Evolutionary conservation across 2,888 invertebrate genomes (phyloP), one percentile per base, ranked within the genome.

Genomic region (Pollenia labialis): DNA sequence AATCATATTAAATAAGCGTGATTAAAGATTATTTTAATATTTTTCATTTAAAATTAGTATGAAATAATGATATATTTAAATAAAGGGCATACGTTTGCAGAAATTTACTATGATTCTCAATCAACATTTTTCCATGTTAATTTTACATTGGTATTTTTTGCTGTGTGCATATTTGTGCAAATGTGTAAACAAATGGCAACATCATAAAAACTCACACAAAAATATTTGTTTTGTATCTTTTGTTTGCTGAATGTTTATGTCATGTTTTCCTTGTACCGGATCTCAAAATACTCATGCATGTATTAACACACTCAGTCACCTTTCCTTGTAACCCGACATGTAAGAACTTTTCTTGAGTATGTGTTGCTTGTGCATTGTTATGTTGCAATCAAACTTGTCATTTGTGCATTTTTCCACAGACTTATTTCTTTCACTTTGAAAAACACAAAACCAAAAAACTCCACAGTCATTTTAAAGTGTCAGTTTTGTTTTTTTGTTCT

Each of bases 321-420:
- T 46, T 23, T 64, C n/a, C 81, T 42, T 66, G 23, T 18, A 52
- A 18, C 58, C 50, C 50, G 52, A 44, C 23, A 52, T 62, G 44
- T 60, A n/a, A 71, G 44, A 40, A 12, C n/a, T 58, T 14, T 23
- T 23, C 56, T 40, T 40, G 50, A 42, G 58, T 62, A 42, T 48
- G 64, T 60, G 46, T 66, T 11, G 32, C 60, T 40, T 75, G 69
- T 23, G 64, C 69, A 11, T 60, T 83, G 60, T 16, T 66, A 46
- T 72, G 66, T 72, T 81, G 72, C 81, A 84, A 66, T 77, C 64
- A 77, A 68, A 74, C 71, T 72, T 81, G 71, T 81, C 56, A 77
- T 74, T 85, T 85, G 64, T 60, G 23, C 66, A 68, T 66, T 77
- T 75, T 85, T 60, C 71, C 72, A 77, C 74, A 79, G 75, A 80